Conservation (phyloP, 2,113 vertebrate genomes). For the Pluvialis apricaria region DNA sequence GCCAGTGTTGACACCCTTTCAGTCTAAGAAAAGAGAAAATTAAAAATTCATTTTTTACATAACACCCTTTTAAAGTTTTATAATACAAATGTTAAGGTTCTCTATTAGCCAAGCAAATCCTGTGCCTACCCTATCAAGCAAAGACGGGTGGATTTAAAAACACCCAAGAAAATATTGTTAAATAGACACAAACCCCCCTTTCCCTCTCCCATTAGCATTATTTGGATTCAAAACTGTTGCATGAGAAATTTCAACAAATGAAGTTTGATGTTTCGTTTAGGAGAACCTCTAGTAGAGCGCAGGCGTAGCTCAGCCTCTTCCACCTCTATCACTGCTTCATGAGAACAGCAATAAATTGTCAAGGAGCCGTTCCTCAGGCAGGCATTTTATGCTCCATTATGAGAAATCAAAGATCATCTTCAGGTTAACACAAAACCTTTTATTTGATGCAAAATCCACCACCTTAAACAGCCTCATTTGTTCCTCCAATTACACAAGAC, state of each 20-base stretch:
- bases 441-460: background rate
- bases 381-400: background rate
- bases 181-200: background rate
- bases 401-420: background rate
- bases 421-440: background rate
- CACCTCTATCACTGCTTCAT: background rate
- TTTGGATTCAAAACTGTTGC: background rate
- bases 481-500: background rate
- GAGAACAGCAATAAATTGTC: background rate
- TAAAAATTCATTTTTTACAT: background rate
- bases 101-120: background rate
- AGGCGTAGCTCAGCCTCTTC: background rate
- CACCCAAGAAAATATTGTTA: background rate
- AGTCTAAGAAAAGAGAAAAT: background rate
- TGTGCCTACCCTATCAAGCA: background rate
- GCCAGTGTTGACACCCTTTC: background rate
- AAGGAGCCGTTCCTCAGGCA: background rate
- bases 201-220: background rate
- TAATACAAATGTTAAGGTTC: background rate
- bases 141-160: background rate
- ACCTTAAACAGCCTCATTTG: background rate
- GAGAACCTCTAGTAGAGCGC: background rate
- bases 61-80: background rate
- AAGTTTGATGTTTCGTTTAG: background rate
- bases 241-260: background rate